phyloP scores from a whole-genome alignment of 1,140 invertebrate genomes.

The Drosophila tristis region DNA sequence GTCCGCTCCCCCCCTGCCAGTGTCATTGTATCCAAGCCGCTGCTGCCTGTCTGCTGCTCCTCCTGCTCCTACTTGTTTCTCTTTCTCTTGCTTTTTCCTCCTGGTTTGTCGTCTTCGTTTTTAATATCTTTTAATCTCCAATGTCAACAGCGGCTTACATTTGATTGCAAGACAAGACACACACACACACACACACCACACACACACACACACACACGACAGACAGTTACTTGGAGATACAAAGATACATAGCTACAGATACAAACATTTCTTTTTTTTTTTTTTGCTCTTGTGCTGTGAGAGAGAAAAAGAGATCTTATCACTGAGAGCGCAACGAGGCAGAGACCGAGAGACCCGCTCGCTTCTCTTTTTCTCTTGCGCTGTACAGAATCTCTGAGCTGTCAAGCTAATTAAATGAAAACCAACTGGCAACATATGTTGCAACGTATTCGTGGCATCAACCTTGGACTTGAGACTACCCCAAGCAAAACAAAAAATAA shows the following conservation, averaged over 20 bases:
- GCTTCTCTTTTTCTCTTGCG: slow-evolving; percentile 15
- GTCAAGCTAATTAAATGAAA: slow-evolving; percentile 79
- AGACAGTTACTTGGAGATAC: slow-evolving; percentile 36
- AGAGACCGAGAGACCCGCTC: slow-evolving; percentile 5
- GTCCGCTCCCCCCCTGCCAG: slow-evolving; percentile 11
- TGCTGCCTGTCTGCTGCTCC: neutral
- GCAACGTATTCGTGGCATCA: slow-evolving; percentile 16
- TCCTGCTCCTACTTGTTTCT: slow-evolving; percentile 22
- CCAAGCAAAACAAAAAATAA: slow-evolving; percentile 11
- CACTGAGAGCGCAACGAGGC: slow-evolving; percentile 42
- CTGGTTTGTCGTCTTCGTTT: slow-evolving; percentile 72
- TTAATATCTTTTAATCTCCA: slow-evolving; percentile 83
- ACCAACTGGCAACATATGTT: slow-evolving; percentile 80
- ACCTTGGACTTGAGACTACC: slow-evolving; percentile 50
- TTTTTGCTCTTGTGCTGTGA: slow-evolving; percentile 7
- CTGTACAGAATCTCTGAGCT: slow-evolving; percentile 38
- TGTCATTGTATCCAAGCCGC: slow-evolving; percentile 65
- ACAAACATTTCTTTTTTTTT: slow-evolving; percentile 39
- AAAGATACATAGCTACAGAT: slow-evolving; percentile 14
- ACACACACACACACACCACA: slow-evolving; percentile 37
- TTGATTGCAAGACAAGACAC: slow-evolving; percentile 78
- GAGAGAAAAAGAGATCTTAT: slow-evolving; percentile 55
- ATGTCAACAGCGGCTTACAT: slow-evolving; percentile 82
- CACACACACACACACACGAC: slow-evolving; percentile 36
- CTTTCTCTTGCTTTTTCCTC: slow-evolving; percentile 40